Conservation (phyloP, 2,888 invertebrate species). For the Busseola fusca region DNA sequence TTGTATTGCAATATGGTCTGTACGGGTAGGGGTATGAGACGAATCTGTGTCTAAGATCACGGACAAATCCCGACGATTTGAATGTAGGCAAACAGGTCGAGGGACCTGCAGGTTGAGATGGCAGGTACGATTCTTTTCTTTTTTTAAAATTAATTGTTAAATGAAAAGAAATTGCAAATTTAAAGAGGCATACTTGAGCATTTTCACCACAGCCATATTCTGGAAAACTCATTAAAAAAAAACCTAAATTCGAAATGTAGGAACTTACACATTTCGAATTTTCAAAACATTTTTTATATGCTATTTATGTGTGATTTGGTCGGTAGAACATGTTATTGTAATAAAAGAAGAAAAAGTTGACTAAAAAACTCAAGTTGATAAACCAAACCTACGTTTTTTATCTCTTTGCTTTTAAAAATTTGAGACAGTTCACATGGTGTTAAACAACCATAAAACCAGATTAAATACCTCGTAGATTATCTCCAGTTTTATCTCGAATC, state of each 20-base stretch:
- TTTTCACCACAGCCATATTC: no score
- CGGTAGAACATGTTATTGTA: neutral
- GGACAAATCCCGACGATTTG: constrained; percentile 75
- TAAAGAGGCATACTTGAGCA: no score
- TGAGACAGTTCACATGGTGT: constrained; percentile 15
- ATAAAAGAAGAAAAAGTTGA: neutral
- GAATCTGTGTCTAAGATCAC: constrained; percentile 78
- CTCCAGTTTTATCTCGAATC: constrained; percentile 30
- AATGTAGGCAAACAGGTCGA: constrained; percentile 79
- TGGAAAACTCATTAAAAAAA: no score
- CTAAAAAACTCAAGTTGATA: neutral
- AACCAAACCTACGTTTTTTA: neutral
- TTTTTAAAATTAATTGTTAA: neutral
- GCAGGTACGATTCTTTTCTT: constrained; percentile 6
- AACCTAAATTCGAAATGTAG: no score
- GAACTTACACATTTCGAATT: no score
- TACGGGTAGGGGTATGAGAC: constrained; percentile 56
- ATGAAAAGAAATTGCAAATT: neutral
- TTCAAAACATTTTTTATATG: neutral
- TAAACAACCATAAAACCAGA: constrained; percentile 11
- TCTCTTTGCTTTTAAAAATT: neutral
- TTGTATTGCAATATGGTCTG: constrained; percentile 41
- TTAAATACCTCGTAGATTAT: constrained; percentile 32
- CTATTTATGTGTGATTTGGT: neutral
- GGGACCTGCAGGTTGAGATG: constrained; percentile 66